Conservation (phyloP, 2,888 invertebrate genomes). For the Ametastegia equiseti region DNA sequence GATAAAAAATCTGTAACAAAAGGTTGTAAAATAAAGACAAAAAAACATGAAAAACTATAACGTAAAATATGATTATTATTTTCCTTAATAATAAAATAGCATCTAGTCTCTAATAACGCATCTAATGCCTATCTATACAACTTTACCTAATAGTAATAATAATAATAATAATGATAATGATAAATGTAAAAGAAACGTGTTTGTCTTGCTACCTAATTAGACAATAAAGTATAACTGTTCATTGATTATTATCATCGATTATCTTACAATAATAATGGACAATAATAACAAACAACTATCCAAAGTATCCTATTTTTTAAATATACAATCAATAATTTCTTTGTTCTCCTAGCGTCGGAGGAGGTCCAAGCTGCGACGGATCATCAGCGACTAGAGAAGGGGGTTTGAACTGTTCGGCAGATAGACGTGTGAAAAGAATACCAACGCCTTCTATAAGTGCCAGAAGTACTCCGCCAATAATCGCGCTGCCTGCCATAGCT, state of each 20-base stretch:
- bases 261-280: not conserved
- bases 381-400: constrained; percentile 87
- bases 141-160: no score
- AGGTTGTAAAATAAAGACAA: no score
- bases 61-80: no score
- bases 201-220: not conserved
- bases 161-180: not conserved
- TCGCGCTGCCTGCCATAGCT: constrained; percentile 96
- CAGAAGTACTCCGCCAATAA: constrained; percentile 95
- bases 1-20: no score
- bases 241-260: not conserved
- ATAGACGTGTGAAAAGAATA: constrained; percentile 93
- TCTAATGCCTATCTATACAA: no score
- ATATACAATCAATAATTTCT: constrained; percentile 32
- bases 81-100: no score
- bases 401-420: constrained; percentile 95
- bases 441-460: constrained; percentile 99
- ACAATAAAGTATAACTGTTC: not conserved
- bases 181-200: not conserved
- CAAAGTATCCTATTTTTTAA: not conserved
- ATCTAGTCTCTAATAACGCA: no score
- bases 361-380: constrained; percentile 84
- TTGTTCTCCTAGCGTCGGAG: constrained; percentile 59
- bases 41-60: no score
- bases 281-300: not conserved